These are phyloP conservation scores for Lucilia cuprina DNA, from an alignment of 1,140 invertebrate species.

Conservation along the genomic window DNA sequence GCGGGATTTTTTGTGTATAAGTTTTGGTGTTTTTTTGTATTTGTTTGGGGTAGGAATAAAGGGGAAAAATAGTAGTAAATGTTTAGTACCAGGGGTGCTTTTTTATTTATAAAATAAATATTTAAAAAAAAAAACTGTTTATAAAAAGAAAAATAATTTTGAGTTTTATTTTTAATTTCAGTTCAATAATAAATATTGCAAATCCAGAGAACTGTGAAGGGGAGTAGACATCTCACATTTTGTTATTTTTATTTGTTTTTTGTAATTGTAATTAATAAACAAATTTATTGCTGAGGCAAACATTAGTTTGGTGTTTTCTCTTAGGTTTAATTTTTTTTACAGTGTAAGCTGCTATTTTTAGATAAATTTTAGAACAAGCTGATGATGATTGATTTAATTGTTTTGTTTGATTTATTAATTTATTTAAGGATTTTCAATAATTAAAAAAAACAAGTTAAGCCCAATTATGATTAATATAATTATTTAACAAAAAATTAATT, in stretches of 20 bases:
- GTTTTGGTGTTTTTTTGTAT: background rate
- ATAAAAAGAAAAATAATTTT: conserved; percentile 32
- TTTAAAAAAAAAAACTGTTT: background rate
- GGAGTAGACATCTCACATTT: conserved; percentile 58
- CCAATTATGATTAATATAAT: background rate
- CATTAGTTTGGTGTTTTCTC: conserved; percentile 29
- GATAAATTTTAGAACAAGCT: conserved; percentile 21
- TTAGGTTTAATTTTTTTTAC: conserved; percentile 21
- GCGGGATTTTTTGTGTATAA: background rate
- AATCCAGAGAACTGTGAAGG: conserved; percentile 62
- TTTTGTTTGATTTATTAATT: background rate
- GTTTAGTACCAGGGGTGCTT: conserved; percentile 22
- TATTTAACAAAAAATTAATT: background rate
- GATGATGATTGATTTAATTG: conserved; percentile 3
- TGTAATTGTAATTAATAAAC: background rate
- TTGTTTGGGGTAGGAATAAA: background rate
- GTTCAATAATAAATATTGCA: conserved; percentile 39
- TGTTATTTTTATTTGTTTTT: background rate
- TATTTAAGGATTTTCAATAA: background rate
- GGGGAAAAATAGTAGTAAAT: background rate
- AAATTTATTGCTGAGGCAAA: background rate
- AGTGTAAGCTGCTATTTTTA: conserved; percentile 29
- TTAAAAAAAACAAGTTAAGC: too few relatives aligned
- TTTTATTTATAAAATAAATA: background rate
- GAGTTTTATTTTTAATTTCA: conserved; percentile 4